Evolutionary conservation across 1,140 invertebrate genomes (phyloP).

Genomic region (Ceratoteleas bidentatus): DNA sequence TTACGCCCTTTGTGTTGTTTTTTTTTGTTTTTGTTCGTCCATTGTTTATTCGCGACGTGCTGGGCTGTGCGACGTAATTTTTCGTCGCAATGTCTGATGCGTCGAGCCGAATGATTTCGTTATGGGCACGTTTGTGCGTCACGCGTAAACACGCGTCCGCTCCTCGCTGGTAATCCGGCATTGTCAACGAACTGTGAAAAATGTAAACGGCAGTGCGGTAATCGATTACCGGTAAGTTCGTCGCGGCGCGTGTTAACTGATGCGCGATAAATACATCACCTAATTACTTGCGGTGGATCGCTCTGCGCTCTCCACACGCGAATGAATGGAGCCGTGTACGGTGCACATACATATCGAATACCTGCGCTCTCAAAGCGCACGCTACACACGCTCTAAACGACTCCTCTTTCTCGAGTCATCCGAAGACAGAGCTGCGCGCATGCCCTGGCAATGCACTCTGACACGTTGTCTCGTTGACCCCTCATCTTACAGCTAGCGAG

Average conservation of each 20-base stretch:
- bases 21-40: not conserved
- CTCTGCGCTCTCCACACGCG: constrained; percentile 67
- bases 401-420: constrained; percentile 33
- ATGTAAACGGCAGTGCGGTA: constrained; percentile 68
- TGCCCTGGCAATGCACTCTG: constrained; percentile 37
- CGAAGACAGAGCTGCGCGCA: constrained; percentile 31
- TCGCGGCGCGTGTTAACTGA: constrained; percentile 71
- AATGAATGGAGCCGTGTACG: constrained; percentile 57
- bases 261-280: constrained; percentile 78
- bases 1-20: not conserved
- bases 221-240: constrained; percentile 75
- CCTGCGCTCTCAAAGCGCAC: constrained; percentile 48
- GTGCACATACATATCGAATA: constrained; percentile 63
- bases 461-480: constrained; percentile 34
- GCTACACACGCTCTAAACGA: constrained; percentile 34
- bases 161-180: constrained; percentile 45
- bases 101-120: constrained; percentile 24
- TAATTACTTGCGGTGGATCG: constrained; percentile 78
- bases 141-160: constrained; percentile 38
- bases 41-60: not conserved
- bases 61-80: constrained; percentile 8
- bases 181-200: constrained; percentile 73
- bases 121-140: constrained; percentile 7
- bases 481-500: constrained; percentile 1
- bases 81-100: constrained; percentile 23